phyloP scores from a whole-genome alignment of 2,888 invertebrate genomes.

The Tipula confusa region DNA sequence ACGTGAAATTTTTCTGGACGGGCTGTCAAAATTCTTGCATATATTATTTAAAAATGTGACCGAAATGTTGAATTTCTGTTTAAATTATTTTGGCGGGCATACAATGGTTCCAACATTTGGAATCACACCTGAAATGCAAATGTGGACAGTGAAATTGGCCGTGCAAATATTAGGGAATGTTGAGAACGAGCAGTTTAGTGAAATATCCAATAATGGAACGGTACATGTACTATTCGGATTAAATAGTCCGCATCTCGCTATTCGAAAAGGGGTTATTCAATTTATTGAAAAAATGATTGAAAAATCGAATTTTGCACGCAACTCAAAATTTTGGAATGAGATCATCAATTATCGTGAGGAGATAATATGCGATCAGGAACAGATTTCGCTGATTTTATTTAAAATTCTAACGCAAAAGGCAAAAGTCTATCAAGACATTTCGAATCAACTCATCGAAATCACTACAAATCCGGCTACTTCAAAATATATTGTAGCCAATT shows the following conservation, averaged over 20 bases:
- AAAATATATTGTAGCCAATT: constrained; percentile 50
- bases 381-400: constrained; percentile 59
- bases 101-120: not conserved
- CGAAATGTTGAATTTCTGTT: not conserved
- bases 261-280: constrained; percentile 53
- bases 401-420: constrained; percentile 55
- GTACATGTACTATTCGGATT: constrained; percentile 52
- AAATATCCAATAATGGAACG: constrained; percentile 36
- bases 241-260: constrained; percentile 52
- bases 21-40: constrained; percentile 31
- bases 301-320: not conserved
- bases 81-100: not conserved
- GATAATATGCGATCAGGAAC: constrained; percentile 62
- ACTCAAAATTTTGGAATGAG: constrained; percentile 41
- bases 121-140: constrained; percentile 52
- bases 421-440: constrained; percentile 42
- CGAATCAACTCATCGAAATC: constrained; percentile 40
- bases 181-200: constrained; percentile 32
- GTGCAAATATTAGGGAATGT: constrained; percentile 39
- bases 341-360: constrained; percentile 50
- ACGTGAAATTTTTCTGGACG: constrained; percentile 39
- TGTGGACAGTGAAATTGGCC: constrained; percentile 51
- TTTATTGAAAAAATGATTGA: not conserved
- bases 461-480: constrained; percentile 50
- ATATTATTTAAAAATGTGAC: constrained; percentile 32